A percentile compares a stretch with the other conserved stretches of the same genome.
Evolutionary conservation across 2,113 vertebrate genomes (phyloP).

Genomic region (Muntiacus reevesi): DNA sequence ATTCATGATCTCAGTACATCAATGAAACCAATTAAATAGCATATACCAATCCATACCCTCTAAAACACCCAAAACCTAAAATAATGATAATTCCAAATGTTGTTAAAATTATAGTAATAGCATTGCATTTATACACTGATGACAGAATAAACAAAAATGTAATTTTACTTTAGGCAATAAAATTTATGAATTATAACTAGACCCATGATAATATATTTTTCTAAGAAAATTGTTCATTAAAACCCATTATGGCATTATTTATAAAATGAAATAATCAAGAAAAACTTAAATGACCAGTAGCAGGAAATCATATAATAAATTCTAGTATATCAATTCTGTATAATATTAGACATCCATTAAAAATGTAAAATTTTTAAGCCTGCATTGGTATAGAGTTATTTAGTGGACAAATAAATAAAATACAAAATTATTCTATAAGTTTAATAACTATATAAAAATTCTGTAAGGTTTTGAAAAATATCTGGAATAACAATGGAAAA

Average conservation of each 20-base stretch:
- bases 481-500: neutral
- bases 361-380: neutral
- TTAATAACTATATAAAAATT: neutral
- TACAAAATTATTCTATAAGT: neutral
- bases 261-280: neutral
- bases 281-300: neutral
- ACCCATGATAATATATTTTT: neutral
- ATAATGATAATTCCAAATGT: neutral
- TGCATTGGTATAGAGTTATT: neutral
- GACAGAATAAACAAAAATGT: neutral
- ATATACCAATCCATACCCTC: neutral
- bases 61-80: slow-evolving; percentile 13
- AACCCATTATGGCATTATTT: neutral
- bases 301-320: neutral
- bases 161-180: neutral
- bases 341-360: neutral
- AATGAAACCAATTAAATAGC: neutral
- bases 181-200: neutral
- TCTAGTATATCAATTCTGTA: neutral
- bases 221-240: neutral
- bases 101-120: neutral
- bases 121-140: neutral
- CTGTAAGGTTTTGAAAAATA: neutral
- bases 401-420: neutral
- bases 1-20: neutral